A percentile compares a stretch with the other conserved stretches of the same genome.
phyloP scores from a whole-genome alignment of 2,113 vertebrate genomes.

The Sinocyclocheilus anshuiensis region DNA sequence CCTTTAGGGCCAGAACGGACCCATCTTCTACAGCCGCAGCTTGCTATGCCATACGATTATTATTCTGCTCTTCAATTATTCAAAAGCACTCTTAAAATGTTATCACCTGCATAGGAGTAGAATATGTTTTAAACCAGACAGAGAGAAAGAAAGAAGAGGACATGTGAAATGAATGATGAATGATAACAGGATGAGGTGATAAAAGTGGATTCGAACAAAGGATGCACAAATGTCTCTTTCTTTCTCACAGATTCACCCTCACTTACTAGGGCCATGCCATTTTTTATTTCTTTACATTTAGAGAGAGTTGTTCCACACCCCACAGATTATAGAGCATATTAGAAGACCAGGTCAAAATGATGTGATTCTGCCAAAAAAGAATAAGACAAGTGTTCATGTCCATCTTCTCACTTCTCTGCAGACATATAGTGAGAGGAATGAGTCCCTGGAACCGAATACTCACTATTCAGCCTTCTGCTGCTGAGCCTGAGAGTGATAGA shows the following conservation, averaged over 20 bases:
- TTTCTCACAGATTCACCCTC: constrained; percentile 17
- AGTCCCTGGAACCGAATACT: background rate
- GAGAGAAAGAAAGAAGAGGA: constrained; percentile 36
- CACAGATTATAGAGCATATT: constrained; percentile 40
- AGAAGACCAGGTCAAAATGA: constrained; percentile 13
- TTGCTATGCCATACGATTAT: constrained; percentile 67
- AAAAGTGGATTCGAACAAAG: background rate
- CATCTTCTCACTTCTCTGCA: background rate
- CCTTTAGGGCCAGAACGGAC: constrained; percentile 56
- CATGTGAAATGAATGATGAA: constrained; percentile 26
- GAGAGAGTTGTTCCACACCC: constrained; percentile 6
- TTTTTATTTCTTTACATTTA: constrained; percentile 4
- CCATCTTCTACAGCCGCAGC: constrained; percentile 66
- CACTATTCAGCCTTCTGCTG: background rate
- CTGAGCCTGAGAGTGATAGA: background rate
- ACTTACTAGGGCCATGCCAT: constrained; percentile 19
- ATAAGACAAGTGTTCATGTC: constrained; percentile 1
- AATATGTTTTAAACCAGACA: constrained; percentile 29
- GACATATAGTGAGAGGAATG: background rate
- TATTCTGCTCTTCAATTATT: constrained; percentile 76
- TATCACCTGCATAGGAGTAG: constrained; percentile 60
- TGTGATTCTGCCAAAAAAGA: constrained; percentile 4
- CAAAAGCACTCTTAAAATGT: constrained; percentile 71
- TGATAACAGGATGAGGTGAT: constrained; percentile 20
- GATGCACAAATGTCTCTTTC: background rate